Evolutionary conservation across 1,140 invertebrate genomes (phyloP).

Genomic region (Drosophila ficusphila): DNA sequence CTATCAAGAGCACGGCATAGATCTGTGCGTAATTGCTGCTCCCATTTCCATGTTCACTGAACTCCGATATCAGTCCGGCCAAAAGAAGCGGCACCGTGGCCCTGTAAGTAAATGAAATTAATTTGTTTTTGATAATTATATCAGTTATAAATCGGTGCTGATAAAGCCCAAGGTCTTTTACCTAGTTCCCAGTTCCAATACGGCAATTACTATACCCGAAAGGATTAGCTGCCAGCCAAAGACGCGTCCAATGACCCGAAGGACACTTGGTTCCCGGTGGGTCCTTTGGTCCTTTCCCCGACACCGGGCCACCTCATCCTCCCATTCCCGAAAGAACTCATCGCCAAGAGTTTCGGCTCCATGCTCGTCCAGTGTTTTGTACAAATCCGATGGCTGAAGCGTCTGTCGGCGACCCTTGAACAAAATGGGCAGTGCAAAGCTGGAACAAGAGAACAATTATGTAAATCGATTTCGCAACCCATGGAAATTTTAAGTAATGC

Average conservation of each 20-base stretch:
- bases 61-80: conserved; percentile 84
- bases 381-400: conserved; percentile 86
- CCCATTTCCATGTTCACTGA: conserved; percentile 84
- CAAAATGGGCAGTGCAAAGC: conserved; percentile 85
- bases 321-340: conserved; percentile 55
- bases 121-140: conserved; percentile 6
- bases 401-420: conserved; percentile 85
- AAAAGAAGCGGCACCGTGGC: conserved; percentile 84
- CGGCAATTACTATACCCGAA: conserved; percentile 45
- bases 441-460: conserved; percentile 44
- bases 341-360: conserved; percentile 79
- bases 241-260: conserved; percentile 55
- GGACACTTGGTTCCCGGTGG: conserved; percentile 42
- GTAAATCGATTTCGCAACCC: conserved; percentile 19
- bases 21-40: conserved; percentile 84
- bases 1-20: conserved; percentile 86
- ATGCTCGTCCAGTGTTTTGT: conserved; percentile 86
- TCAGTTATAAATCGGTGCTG: neutral
- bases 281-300: conserved; percentile 15
- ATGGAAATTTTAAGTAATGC: conserved; percentile 9
- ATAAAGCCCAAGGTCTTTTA: conserved; percentile 15
- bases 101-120: conserved; percentile 83
- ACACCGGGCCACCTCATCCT: conserved; percentile 39
- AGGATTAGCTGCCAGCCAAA: conserved; percentile 62
- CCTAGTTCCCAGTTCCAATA: conserved; percentile 61